These are phyloP conservation scores for Paralvinella palmiformis DNA, from an alignment of 1,140 invertebrate species.

Conservation along the genomic window DNA sequence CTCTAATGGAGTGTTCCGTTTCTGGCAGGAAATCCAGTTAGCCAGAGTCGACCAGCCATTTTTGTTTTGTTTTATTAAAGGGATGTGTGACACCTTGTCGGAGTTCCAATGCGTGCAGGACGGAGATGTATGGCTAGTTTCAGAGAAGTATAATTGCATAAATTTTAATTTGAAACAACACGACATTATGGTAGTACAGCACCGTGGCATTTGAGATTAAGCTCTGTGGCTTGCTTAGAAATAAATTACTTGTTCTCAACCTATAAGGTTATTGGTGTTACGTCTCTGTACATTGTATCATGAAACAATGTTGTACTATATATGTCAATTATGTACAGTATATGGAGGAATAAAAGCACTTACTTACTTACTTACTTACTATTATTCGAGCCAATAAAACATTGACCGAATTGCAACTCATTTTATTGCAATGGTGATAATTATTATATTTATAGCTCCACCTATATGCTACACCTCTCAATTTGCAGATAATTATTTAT, in stretches of 20 bases:
- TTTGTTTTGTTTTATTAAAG: neutral
- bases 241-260: conserved; percentile 1
- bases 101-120: neutral
- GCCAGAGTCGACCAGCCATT: conserved; percentile 4
- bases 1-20: conserved; percentile 29
- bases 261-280: no score
- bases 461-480: no score
- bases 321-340: no score
- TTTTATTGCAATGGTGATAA: conserved; percentile 4
- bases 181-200: neutral
- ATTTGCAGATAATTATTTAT: no score
- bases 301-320: no score
- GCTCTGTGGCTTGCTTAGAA: neutral
- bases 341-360: no score
- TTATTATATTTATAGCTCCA: neutral
- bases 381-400: conserved; percentile 3
- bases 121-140: conserved; percentile 3
- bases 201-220: conserved; percentile 6
- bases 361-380: no score
- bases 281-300: no score
- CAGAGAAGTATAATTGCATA: neutral
- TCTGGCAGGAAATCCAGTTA: conserved; percentile 7
- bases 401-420: conserved; percentile 2
- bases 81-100: conserved; percentile 3
- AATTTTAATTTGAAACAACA: conserved; percentile 1